phyloP scores from a whole-genome alignment of 2,888 invertebrate species.

The Gymnoscelis rufifasciata region DNA sequence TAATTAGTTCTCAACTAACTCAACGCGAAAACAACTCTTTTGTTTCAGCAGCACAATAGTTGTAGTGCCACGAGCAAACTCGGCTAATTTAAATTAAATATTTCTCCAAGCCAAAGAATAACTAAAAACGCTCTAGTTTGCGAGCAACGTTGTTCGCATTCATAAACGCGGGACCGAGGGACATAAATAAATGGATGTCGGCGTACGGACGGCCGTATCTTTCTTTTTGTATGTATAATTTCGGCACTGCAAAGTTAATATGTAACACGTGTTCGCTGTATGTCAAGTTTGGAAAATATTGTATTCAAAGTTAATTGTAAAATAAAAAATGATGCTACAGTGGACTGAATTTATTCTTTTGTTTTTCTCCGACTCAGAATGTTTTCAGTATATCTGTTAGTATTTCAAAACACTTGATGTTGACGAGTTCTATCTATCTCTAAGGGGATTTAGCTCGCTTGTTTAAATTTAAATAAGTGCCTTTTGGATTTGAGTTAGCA shows the following conservation, averaged over 20 bases:
- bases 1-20: constrained; percentile 24
- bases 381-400: too few species aligned
- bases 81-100: constrained; percentile 45
- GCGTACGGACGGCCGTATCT: constrained; percentile 34
- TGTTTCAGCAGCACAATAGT: constrained; percentile 29
- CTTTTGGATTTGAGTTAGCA: neutral
- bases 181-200: constrained; percentile 56
- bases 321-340: too few species aligned
- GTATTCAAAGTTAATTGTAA: too few species aligned
- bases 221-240: constrained; percentile 33
- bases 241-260: constrained; percentile 26
- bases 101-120: constrained; percentile 38
- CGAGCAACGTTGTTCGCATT: constrained; percentile 50
- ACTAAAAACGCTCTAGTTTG: constrained; percentile 37
- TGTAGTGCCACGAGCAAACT: constrained; percentile 24
- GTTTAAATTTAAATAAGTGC: neutral
- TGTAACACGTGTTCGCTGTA: neutral
- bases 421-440: too few species aligned
- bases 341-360: too few species aligned
- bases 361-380: too few species aligned
- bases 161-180: constrained; percentile 51
- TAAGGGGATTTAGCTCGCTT: too few species aligned
- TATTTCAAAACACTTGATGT: too few species aligned
- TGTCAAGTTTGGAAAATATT: too few species aligned
- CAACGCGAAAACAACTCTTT: constrained; percentile 26